Evolutionary conservation across 1,140 invertebrate genomes (phyloP).

Genomic region (Papilio machaon): DNA sequence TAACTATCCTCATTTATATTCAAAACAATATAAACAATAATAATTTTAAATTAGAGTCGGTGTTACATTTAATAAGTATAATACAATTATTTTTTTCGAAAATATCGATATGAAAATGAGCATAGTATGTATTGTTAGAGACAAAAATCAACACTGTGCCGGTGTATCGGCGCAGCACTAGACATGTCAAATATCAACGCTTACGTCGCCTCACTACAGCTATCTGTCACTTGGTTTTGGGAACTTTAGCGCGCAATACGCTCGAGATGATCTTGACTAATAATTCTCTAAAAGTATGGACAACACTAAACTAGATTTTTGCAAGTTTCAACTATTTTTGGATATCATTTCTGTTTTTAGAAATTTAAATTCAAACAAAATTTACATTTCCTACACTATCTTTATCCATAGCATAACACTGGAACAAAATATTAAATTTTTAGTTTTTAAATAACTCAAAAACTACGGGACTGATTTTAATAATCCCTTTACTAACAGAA

Average conservation of each 20-base stretch:
- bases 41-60: not conserved
- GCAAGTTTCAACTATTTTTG: slow-evolving; percentile 29
- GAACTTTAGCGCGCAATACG: too few species aligned
- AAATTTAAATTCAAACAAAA: not conserved
- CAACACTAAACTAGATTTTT: slow-evolving; percentile 37
- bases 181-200: too few species aligned
- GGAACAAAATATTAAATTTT: too few species aligned
- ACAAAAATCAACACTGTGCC: too few species aligned
- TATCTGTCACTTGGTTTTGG: too few species aligned
- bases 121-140: slow-evolving; percentile 27
- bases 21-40: slow-evolving; percentile 35
- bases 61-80: not conserved
- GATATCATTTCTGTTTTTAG: slow-evolving; percentile 4
- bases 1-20: slow-evolving; percentile 62
- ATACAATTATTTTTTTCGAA: not conserved
- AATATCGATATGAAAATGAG: slow-evolving; percentile 28
- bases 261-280: too few species aligned
- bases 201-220: too few species aligned
- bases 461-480: not conserved
- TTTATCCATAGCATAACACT: too few species aligned
- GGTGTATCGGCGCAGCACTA: too few species aligned
- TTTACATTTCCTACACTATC: too few species aligned
- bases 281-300: too few species aligned
- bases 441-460: too few species aligned
- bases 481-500: not conserved